Conservation (phyloP, 2,888 invertebrate species). For the Cephus rjabovi region DNA sequence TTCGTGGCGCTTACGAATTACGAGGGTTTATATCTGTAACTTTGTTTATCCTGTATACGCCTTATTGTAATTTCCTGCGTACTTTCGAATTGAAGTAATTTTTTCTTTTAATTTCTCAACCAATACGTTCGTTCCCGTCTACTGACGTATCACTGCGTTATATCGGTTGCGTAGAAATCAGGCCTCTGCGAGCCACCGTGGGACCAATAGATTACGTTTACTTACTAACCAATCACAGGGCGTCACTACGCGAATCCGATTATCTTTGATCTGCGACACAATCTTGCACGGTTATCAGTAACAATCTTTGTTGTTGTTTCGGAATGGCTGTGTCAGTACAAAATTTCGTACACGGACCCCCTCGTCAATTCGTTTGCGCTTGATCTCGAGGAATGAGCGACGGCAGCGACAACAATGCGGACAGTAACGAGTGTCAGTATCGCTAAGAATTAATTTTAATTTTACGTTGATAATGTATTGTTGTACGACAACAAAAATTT, state of each 20-base stretch:
- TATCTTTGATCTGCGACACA: neutral
- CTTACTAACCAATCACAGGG: neutral
- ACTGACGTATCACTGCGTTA: neutral
- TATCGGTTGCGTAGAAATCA: neutral
- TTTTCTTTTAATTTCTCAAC: neutral
- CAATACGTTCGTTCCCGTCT: neutral
- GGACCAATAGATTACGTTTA: neutral
- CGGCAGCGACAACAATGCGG: neutral
- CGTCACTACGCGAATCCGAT: neutral
- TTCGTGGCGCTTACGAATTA: neutral
- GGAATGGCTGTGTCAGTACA: neutral
- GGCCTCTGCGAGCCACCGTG: neutral
- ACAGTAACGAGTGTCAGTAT: neutral
- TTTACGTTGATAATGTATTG: neutral
- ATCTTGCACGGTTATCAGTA: constrained; percentile 4
- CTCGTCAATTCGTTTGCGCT: neutral
- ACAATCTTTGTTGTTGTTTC: constrained; percentile 1
- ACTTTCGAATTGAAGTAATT: neutral
- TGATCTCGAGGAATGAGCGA: neutral
- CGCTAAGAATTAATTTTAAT: neutral
- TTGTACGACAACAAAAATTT: neutral
- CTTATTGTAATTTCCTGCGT: neutral
- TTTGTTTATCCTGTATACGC: neutral
- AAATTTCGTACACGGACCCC: neutral
- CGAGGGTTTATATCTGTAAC: neutral